Conservation (phyloP, 2,797 vertebrate genomes). For the Staurois parvus region DNA sequence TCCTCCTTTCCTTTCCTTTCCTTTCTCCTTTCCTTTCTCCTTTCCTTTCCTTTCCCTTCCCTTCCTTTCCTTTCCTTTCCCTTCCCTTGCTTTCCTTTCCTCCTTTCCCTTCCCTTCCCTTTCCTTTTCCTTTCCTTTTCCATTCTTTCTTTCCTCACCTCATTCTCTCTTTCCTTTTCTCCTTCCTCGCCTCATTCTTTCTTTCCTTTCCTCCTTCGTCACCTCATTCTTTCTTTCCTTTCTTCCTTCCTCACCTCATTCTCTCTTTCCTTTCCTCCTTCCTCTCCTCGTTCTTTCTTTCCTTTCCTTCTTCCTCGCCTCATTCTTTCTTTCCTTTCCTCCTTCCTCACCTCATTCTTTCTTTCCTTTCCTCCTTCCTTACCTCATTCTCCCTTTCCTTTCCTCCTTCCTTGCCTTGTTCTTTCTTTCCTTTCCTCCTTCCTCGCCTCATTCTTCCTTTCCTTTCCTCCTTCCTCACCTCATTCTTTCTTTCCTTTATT, state of each 20-base stretch:
- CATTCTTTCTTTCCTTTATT: too few species aligned
- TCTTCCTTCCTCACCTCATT: too few species aligned
- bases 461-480: not conserved
- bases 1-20: too few species aligned
- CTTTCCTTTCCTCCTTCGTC: too few species aligned
- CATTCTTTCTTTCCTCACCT: not conserved
- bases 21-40: too few species aligned
- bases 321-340: fast-evolving
- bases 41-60: fast-evolving
- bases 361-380: not conserved
- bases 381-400: not conserved
- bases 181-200: not conserved
- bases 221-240: not conserved
- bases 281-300: too few species aligned
- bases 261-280: too few species aligned
- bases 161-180: not conserved
- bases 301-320: too few species aligned
- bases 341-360: too few species aligned
- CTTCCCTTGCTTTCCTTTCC: too few species aligned
- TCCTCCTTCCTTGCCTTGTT: not conserved
- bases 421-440: not conserved
- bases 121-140: not conserved
- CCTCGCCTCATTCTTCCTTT: fast-evolving
- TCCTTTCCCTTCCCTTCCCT: too few species aligned
- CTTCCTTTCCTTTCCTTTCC: too few species aligned